These are phyloP conservation scores for Rhyacichthys aspro DNA, from an alignment of 2,797 vertebrate genomes.

Conservation along the genomic window DNA sequence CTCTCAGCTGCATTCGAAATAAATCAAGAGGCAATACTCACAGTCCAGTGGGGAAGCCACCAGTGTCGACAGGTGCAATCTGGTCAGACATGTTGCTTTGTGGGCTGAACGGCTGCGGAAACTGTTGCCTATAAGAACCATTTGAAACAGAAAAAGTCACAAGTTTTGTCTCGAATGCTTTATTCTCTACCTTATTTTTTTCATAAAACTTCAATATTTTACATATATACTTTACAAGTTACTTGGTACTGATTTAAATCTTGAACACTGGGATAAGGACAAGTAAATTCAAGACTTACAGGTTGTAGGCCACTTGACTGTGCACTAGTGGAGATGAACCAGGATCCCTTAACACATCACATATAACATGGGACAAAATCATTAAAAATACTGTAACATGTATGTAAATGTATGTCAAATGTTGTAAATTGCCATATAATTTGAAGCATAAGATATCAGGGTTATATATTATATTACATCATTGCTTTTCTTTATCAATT, in stretches of 20 bases:
- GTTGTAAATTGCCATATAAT: no score
- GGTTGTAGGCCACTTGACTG: no score
- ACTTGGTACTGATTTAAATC: no score
- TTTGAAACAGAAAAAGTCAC: neutral
- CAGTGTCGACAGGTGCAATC: constrained; percentile 11
- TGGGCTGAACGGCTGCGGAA: constrained; percentile 37
- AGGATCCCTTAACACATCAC: neutral
- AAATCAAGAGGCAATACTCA: constrained; percentile 24
- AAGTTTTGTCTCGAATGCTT: no score
- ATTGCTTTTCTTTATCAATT: no score
- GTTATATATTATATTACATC: neutral
- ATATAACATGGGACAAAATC: neutral
- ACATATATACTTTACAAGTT: no score
- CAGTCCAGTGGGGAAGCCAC: constrained; percentile 27
- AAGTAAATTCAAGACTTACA: constrained; percentile 1
- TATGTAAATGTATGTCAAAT: no score
- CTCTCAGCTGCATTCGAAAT: no score
- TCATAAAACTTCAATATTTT: no score
- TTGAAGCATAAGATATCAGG: neutral
- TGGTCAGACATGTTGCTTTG: constrained; percentile 20
- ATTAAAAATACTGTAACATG: no score
- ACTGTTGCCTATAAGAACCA: constrained; percentile 37
- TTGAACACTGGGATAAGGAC: neutral
- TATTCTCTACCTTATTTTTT: no score
- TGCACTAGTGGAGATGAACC: neutral